Percentiles rank a stretch among this genome's conserved stretches.
Evolutionary conservation across 2,113 vertebrate genomes (phyloP).

Genomic region (Scomber colias): DNA sequence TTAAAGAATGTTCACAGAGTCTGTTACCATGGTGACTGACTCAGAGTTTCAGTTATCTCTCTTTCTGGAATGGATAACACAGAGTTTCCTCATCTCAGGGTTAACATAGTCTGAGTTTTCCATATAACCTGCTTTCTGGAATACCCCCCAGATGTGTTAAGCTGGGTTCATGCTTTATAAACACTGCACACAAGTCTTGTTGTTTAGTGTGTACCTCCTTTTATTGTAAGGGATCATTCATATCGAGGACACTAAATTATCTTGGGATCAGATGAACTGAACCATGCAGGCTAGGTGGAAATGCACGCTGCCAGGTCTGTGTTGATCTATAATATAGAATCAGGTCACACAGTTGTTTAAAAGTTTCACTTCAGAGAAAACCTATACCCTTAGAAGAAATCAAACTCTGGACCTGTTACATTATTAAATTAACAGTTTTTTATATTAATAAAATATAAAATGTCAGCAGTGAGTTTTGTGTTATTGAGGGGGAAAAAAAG

Average conservation of each 20-base stretch:
- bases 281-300: not conserved
- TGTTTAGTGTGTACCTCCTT: slow-evolving; percentile 2
- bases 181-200: not conserved
- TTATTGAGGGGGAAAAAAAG: not conserved
- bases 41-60: too few relatives aligned
- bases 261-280: not conserved
- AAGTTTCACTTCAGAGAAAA: not conserved
- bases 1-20: too few relatives aligned
- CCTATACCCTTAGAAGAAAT: not conserved
- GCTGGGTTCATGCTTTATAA: too few relatives aligned
- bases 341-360: not conserved
- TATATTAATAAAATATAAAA: not conserved
- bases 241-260: not conserved
- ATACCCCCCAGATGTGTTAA: too few relatives aligned
- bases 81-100: too few relatives aligned
- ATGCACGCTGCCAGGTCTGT: not conserved
- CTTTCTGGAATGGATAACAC: too few relatives aligned
- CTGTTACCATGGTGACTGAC: too few relatives aligned
- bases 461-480: not conserved
- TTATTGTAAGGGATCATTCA: not conserved
- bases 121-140: too few relatives aligned
- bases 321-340: slow-evolving; percentile 9
- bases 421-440: not conserved
- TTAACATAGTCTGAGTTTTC: too few relatives aligned
- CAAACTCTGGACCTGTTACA: not conserved